These are phyloP conservation scores for Danaus melanippus DNA, from an alignment of 1,140 invertebrate genomes.

Conservation along the genomic window DNA sequence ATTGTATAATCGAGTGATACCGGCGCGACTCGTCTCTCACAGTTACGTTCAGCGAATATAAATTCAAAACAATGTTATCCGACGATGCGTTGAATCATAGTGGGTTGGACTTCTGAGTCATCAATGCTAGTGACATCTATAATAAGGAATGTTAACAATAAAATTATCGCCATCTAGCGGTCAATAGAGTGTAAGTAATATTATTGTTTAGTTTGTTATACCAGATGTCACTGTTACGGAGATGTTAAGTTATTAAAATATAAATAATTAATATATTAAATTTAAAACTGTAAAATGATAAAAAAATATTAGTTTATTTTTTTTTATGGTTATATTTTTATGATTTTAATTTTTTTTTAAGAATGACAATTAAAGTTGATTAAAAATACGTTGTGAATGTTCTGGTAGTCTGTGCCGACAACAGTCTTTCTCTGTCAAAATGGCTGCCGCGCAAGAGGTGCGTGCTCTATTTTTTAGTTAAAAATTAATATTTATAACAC, in stretches of 20 bases:
- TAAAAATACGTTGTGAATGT: no score
- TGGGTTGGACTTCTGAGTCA: slow-evolving; percentile 5
- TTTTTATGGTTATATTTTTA: no score
- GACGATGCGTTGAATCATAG: slow-evolving; percentile 28
- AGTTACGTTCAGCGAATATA: slow-evolving; percentile 55
- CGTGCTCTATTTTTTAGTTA: slow-evolving; percentile 31
- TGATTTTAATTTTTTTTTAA: no score
- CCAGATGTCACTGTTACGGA: slow-evolving; percentile 3
- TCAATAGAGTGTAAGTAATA: not conserved
- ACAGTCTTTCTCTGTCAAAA: slow-evolving; percentile 71
- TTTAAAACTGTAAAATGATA: not conserved
- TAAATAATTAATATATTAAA: slow-evolving; percentile 1
- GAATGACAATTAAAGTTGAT: no score
- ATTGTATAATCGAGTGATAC: slow-evolving; percentile 42
- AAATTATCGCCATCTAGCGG: slow-evolving; percentile 21
- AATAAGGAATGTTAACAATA: slow-evolving; percentile 13
- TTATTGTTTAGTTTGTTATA: slow-evolving; percentile 2
- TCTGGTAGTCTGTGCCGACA: slow-evolving; percentile 15
- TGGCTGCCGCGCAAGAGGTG: slow-evolving; percentile 69
- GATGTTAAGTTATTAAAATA: not conserved
- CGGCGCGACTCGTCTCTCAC: slow-evolving; percentile 34
- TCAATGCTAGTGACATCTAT: slow-evolving; percentile 26
- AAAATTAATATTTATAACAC: slow-evolving; percentile 15
- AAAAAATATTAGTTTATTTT: no score
- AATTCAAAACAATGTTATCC: slow-evolving; percentile 39